Base-by-base conservation (phyloP, 2,113 vertebrate species). In the Geothlypis trichas region DNA sequence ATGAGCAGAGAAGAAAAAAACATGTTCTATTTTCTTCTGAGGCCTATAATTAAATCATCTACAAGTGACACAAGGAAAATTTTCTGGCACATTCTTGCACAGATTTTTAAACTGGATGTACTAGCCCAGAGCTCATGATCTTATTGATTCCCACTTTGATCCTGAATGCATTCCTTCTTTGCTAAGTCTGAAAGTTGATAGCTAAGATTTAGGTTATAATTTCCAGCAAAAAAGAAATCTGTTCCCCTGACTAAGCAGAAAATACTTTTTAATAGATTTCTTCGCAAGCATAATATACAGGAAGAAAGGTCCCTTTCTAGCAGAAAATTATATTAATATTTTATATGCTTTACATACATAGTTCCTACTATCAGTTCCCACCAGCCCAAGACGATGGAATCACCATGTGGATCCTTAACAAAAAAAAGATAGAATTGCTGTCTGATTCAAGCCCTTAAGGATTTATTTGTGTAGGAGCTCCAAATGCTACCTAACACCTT, bases 401-500 rank as follows among this genome's bases (percentile, higher is more conserved):
- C 69, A 51, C 33, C 13, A 10, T 30, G 41, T 31, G 19, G 42
- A 51, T 55, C 46, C 51, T 77, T 68, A 76, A 84, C 3, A 42
- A 44, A 66, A 41, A 73, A 88, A 65, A 44, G 10, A 69, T 20
- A 58, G 2, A 7, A 24, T 46, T 52, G 21, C 39, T 87, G 9
- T 65, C 62, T 85, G 39, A 63, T 41, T 77, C 27, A 54, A 93
- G 5, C 3, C 39, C 16, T 27, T 80, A 0, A 2, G 11, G 35
- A 63, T 87, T 82, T 84, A 31, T 73, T 91, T 77, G 17, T 67
- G 22, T 35, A 83, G 31, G 37, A 73, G 33, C n/a, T 84, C n/a
- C 55, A 89, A 91, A 59, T 62, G 21, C 22, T 55, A 66, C 22
- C 31, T 77, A 85, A 85, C 46, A 87, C 37, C 26, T 93, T 87